Conservation (phyloP, 2,113 vertebrate species). For the Neotoma lepida region DNA sequence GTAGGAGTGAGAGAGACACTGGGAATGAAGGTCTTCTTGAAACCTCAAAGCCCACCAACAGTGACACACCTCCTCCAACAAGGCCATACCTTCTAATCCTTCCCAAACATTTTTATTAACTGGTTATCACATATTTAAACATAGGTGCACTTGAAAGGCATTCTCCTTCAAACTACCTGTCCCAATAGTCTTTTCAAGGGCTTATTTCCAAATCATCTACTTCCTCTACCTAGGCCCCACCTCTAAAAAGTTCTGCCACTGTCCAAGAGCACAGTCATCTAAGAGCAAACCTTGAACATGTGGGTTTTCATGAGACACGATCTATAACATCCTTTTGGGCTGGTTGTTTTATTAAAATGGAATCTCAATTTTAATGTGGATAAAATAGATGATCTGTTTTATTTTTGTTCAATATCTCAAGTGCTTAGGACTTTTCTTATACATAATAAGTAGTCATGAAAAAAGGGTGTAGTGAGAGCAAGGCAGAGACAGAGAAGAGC, state of each 20-base stretch:
- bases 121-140: not conserved
- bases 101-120: not conserved
- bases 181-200: not conserved
- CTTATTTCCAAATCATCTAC: not conserved
- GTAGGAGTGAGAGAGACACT: not conserved
- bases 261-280: not conserved
- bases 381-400: not conserved
- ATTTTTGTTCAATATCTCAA: constrained; percentile 13
- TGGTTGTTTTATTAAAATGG: not conserved
- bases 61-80: not conserved
- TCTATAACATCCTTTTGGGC: not conserved
- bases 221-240: not conserved
- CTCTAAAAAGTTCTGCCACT: not conserved
- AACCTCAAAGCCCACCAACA: not conserved
- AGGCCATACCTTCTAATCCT: too few relatives aligned
- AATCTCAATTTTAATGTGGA: not conserved
- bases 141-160: not conserved
- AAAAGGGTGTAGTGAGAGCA: not conserved
- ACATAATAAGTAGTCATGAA: not conserved
- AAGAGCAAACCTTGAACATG: not conserved
- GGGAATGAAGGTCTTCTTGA: not conserved
- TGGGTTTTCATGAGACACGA: not conserved
- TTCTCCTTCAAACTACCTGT: not conserved
- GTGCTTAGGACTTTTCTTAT: not conserved
- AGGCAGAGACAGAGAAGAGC: not conserved